These are phyloP conservation scores for Pristionchus exspectatus DNA, from an alignment of 2,888 invertebrate genomes.

Conservation along the genomic window DNA sequence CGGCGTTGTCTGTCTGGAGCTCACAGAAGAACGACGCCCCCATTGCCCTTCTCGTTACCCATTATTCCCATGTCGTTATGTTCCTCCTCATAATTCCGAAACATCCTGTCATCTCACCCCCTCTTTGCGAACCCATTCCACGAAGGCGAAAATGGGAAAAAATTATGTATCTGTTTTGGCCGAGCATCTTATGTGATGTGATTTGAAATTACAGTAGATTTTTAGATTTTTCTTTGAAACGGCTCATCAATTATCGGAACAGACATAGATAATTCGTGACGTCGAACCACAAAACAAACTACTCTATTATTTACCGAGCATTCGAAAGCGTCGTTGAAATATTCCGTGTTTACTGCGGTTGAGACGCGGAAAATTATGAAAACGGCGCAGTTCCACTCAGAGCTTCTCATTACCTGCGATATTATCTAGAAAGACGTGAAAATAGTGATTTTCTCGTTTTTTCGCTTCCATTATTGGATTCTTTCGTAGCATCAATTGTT, in stretches of 20 bases:
- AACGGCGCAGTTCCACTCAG: neutral
- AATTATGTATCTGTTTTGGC: neutral
- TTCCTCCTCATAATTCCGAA: neutral
- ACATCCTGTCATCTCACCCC: neutral
- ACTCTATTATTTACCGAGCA: neutral
- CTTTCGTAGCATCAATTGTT: too few species aligned
- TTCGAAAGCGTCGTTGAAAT: neutral
- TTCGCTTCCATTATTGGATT: neutral
- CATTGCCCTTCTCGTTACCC: neutral
- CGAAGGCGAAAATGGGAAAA: neutral
- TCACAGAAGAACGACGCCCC: too few species aligned
- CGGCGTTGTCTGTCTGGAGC: neutral
- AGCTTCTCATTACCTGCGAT: neutral
- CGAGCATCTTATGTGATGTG: too few species aligned
- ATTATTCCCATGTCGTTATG: neutral
- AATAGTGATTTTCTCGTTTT: neutral
- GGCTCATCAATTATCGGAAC: too few species aligned
- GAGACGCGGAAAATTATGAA: neutral
- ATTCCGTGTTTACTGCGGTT: neutral
- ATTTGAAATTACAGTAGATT: neutral
- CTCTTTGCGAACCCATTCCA: neutral
- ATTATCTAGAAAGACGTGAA: neutral
- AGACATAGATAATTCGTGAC: neutral
- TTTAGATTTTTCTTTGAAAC: too few species aligned
- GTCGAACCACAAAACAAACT: neutral